These are phyloP conservation scores for cat (Felis catus) DNA, from an alignment of 2,113 vertebrate species.

Conservation along the genomic window F.catus_Fca126_mat1.0 CM031416.1:16619501-16620000, in stretches of 20 bases:
- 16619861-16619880: not conserved
- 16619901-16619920: not conserved
- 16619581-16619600: not conserved
- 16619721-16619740: not conserved
- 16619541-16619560: not conserved
- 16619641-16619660: not conserved
- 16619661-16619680: not conserved
- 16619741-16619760: not conserved
- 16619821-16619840: not conserved
- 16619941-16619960: not conserved
- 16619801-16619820: not conserved
- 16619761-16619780: not conserved
- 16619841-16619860: not conserved
- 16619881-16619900: not conserved
- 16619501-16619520: accelerated
- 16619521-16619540: not conserved
- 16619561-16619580: not conserved
- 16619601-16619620: not conserved
- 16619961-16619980: not conserved
- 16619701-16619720: not conserved
- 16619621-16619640: not conserved
- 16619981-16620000: not conserved
- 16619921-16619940: not conserved
- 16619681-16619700: accelerated
- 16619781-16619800: not conserved